Base-by-base conservation (phyloP, 2,888 invertebrate genomes). In the Latheticus oryzae region DNA sequence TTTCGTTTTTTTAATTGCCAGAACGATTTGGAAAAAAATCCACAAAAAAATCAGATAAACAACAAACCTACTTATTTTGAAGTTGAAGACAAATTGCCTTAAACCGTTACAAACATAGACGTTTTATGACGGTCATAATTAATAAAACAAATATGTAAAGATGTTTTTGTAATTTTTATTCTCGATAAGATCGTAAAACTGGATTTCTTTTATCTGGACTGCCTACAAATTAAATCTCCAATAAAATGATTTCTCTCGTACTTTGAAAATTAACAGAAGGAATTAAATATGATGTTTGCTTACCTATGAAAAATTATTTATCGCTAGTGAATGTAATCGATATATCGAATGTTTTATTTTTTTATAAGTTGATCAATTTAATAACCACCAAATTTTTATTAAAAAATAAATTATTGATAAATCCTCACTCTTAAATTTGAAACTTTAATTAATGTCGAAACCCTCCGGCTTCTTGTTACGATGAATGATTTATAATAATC, bases 361-460 rank as follows among this genome's bases (percentile, higher is more conserved):
- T n/a, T n/a, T n/a, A n/a, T n/a, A n/a, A n/a, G n/a, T n/a, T n/a
- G n/a, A n/a, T n/a, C n/a, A n/a, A n/a, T n/a, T n/a, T n/a, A n/a
- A n/a, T n/a, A n/a, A n/a, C n/a, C n/a, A n/a, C n/a, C 7, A 15
- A 11, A 21, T 11, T 45, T 40, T 33, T 30, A 13, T 45, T 32
- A 30, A 21, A 45, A 45, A 32, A 45, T 45, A 30, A 43, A 16
- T 42, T 42, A 28, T 42, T 42, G 28, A 42, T 42, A 42, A 42
- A 42, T 42, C 28, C 28, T 42, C 42, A 28, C 28, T 42, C 38
- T 42, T 28, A 33, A 30, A 21, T 33, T 33, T 30, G 19, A 45
- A 45, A 30, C 13, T 32, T 11, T 45, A 45, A 45, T 45, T 45
- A 45, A 42, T 42, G 45, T 9, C 7, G 15, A 21, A n/a, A 1